These are phyloP conservation scores for Drusus annulatus DNA, from an alignment of 1,140 invertebrate species.

Conservation along the genomic window DNA sequence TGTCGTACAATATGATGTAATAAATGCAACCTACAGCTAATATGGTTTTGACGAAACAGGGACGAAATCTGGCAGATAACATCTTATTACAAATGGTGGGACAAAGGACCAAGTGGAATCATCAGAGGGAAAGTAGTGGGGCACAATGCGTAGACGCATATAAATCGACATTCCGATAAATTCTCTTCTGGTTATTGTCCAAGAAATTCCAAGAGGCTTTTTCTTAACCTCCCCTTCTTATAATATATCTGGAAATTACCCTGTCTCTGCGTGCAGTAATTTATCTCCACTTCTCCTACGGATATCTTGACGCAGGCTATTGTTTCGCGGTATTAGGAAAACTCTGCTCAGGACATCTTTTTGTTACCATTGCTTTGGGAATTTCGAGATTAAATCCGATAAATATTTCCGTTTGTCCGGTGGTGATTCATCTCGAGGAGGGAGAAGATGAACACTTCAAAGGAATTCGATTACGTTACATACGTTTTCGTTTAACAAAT, in stretches of 20 bases:
- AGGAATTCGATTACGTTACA: neutral
- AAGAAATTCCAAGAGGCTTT: slow-evolving; percentile 39
- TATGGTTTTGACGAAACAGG: too few relatives aligned
- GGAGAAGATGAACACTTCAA: neutral
- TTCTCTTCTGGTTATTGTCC: slow-evolving; percentile 53
- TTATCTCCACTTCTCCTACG: slow-evolving; percentile 32
- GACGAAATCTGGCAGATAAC: neutral
- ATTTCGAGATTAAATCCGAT: slow-evolving; percentile 37
- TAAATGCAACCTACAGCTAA: too few relatives aligned
- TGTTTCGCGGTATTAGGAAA: slow-evolving; percentile 28
- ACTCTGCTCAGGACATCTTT: slow-evolving; percentile 16
- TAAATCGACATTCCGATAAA: slow-evolving; percentile 52
- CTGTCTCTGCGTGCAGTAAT: slow-evolving; percentile 31
- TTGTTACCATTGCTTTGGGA: slow-evolving; percentile 5
- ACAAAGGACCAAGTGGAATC: neutral
- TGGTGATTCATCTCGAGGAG: neutral
- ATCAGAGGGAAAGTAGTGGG: slow-evolving; percentile 1
- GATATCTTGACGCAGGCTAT: neutral
- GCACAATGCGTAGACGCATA: slow-evolving; percentile 27
- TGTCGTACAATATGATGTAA: too few relatives aligned
- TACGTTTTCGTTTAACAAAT: neutral
- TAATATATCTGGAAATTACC: slow-evolving; percentile 49
- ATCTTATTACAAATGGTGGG: slow-evolving; percentile 2
- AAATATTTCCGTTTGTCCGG: slow-evolving; percentile 20
- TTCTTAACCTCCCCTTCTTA: slow-evolving; percentile 44